These are phyloP conservation scores for Chlorops oryzae DNA, from an alignment of 1,140 invertebrate genomes.

Conservation along the genomic window DNA sequence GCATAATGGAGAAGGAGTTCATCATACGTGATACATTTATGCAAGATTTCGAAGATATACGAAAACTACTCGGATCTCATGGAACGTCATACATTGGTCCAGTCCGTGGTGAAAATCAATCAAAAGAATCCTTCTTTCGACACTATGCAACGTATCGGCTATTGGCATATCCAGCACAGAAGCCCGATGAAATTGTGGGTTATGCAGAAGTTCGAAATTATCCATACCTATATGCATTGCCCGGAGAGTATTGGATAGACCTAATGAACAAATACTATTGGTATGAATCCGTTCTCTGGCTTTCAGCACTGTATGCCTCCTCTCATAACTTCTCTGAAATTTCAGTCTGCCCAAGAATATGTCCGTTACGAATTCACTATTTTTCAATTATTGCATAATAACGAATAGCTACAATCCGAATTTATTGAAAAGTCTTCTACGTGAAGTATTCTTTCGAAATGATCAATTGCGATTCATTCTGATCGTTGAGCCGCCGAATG, in stretches of 20 bases:
- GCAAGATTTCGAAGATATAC: no score
- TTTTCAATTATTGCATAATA: conserved; percentile 32
- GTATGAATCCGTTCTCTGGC: no score
- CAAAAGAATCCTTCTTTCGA: neutral
- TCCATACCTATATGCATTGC: conserved; percentile 21
- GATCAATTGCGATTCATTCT: conserved; percentile 22
- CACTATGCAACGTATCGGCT: conserved; percentile 29
- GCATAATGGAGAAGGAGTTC: no score
- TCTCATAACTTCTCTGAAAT: no score
- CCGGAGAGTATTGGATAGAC: conserved; percentile 28
- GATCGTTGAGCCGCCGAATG: conserved; percentile 7
- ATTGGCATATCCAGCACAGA: neutral
- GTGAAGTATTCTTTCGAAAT: conserved; percentile 26
- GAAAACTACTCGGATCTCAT: no score
- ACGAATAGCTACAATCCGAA: neutral
- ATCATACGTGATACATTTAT: no score
- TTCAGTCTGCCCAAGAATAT: no score
- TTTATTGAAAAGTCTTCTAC: conserved; percentile 12
- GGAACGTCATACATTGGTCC: no score
- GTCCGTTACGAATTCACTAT: conserved; percentile 30
- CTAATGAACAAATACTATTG: conserved; percentile 30
- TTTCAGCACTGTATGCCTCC: no score
- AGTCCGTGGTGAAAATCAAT: no score
- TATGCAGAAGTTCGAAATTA: conserved; percentile 36
- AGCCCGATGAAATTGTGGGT: conserved; percentile 7